These are phyloP conservation scores for Grammomys dolichurus DNA, from an alignment of 2,113 vertebrate genomes.

Conservation along the genomic window DNA sequence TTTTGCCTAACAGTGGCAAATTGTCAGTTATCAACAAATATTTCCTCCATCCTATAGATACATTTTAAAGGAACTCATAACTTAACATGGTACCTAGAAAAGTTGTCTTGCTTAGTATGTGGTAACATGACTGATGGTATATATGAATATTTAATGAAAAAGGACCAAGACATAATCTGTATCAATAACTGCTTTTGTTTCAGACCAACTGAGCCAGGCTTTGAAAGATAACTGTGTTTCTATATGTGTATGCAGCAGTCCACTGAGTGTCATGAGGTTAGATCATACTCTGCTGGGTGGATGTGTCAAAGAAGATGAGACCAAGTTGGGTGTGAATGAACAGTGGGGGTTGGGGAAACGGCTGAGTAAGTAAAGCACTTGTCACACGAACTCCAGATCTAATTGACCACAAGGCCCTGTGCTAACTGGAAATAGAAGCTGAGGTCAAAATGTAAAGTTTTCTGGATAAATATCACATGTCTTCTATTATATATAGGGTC, in stretches of 20 bases:
- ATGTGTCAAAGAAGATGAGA: neutral
- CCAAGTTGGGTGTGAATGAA: neutral
- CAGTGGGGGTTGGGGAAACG: neutral
- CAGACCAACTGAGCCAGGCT: neutral
- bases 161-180: neutral
- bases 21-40: neutral
- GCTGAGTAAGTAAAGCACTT: neutral
- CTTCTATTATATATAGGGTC: neutral
- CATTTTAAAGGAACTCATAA: neutral
- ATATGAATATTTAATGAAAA: neutral
- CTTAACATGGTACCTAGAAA: neutral
- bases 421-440: neutral
- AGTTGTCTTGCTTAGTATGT: neutral
- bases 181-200: slow-evolving; percentile 44
- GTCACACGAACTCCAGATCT: no score
- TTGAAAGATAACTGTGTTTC: neutral
- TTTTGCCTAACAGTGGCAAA: neutral
- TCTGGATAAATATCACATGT: neutral
- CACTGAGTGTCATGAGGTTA: neutral
- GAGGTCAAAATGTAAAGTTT: neutral
- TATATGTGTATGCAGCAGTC: neutral
- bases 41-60: neutral
- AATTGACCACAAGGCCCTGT: neutral
- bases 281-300: neutral
- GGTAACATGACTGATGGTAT: neutral